Evolutionary conservation across 2,113 vertebrate species (phyloP), one percentile per base, ranked within the genome.

Genomic region (Synodontis membranacea): DNA sequence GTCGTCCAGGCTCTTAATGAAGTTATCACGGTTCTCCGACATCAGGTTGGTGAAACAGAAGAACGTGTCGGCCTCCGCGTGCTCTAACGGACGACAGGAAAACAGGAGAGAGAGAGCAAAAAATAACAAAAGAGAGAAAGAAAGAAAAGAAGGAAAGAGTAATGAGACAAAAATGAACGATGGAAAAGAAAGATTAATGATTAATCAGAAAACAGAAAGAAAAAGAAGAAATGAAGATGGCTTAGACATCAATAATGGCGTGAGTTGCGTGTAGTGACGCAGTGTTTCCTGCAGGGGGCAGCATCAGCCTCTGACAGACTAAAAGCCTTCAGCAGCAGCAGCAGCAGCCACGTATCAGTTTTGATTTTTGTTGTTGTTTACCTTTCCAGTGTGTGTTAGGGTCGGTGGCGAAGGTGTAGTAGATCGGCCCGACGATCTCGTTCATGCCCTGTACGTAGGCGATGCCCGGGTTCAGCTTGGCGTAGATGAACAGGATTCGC

Each of bases 361-460:
- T 48, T 19, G 46, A 4, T 70, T 72, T 10, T 72, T 74, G 37
- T 74, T 78, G n/a, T 4, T 42, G 28, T 88, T 93, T 90, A 97
- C 98, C 97, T 96, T 97, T 99, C 97, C 98, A 99, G 56, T 97
- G 92, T 0, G 90, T 94, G 92, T 97, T 98, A 10, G 98, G 97
- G 88, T 99, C 97, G 0, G 97, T 99, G 89, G 98, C 98, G 78
- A 99, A 99, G 0, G 98, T 99, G 89, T 98, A 99, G 92, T 99
- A 99, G 31, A 99, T 96, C 5, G 98, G 98, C 9, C 98, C 98
- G 7, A 99, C 97, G 0, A 99, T 97, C 92, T 99, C 98, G 0
- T 99, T 99, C 98, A 99, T 99, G 89, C 98, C 98, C 93, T 99
- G 98, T 0, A 99, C 98, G 0, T 99, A 99, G 0, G 98, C 98